Evolutionary conservation across 2,888 invertebrate species (phyloP), one percentile per base, ranked within the genome.

Genomic region (Habroteleia sp.): DNA sequence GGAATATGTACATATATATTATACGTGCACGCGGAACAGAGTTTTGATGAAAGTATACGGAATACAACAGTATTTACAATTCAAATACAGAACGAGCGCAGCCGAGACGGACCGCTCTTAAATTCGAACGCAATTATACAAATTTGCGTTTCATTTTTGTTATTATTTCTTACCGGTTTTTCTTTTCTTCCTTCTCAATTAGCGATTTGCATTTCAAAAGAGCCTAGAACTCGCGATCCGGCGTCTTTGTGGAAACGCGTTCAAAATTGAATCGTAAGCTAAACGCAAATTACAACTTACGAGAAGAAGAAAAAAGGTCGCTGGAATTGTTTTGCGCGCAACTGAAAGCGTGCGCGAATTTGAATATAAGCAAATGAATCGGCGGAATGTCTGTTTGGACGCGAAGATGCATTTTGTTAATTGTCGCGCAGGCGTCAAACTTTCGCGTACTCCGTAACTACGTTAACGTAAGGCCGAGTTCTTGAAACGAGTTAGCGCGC

Each of bases 11-110:
- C n/a, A n/a, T n/a, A n/a, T n/a, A n/a, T n/a, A n/a, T n/a, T n/a
- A n/a, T n/a, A n/a, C n/a, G n/a, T n/a, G n/a, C n/a, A n/a, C 13
- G 25, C 14, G 17, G 44, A 44, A 23, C 31, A n/a, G n/a, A 23
- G 62, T 48, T 71, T 46, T 54, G 48, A 71, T 48, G 56, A 71
- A 63, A 71, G 71, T 63, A 63, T 41, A 71, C 44, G 37, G 46
- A 25, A 33, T 20, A 42, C 52, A 23, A 10, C 52, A 20, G 3
- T 4, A 60, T 69, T 60, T 69, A 35, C 42, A 60, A 60, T 69
- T 52, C 60, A 60, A 52, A 68, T 42, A 5, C 39, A 8, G n/a
- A 20, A 17, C 17, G n/a, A n/a, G 29, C 8, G 11, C 29, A 14
- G 37, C 35, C 16, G 33, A 44, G 33, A 33, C 52, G 23, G 41